Evolutionary conservation across 2,113 vertebrate genomes (phyloP), one percentile per base, ranked within the genome.

Genomic region (Cheirogaleus medius): DNA sequence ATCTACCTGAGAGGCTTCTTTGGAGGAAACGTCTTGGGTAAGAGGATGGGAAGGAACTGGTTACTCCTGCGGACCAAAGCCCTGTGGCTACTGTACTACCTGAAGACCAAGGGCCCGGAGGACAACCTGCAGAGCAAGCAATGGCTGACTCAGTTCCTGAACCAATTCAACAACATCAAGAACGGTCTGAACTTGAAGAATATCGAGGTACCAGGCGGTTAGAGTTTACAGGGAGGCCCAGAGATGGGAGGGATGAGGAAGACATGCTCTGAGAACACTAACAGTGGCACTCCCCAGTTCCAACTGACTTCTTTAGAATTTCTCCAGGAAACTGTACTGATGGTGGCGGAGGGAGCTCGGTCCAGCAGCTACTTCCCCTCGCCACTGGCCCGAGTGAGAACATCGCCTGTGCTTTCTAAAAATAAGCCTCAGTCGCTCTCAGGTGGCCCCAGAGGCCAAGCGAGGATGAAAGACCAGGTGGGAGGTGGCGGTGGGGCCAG

Each of bases 91-190:
- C 1, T 96, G 18, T 99, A 99, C 86, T 98, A 98, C 91, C 98
- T 99, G 94, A 97, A 83, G 85, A 98, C 98, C 0, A 42, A 91
- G 37, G 83, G 88, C 11, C 89, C 58, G 8, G 63, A 89, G 42
- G 95, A 71, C 17, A 66, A 39, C 6, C 58, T 37, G 11, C 88
- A n/a, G 34, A 98, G 97, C 93, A 95, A 95, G 32, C 64, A 6
- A 6, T 99, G 99, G 99, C 94, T 99, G 92, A 6, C 95, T 5
- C 8, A 49, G 11, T 99, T 99, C 94, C 86, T 99, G 37, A 6
- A 29, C 5, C 5, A 95, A 42, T 34, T 99, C 25, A 12, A 98
- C 0, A 54, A 83, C 34, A 42, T 98, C n/a, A 42, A 95, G 90
- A 29, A 34, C 23, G 13, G 0, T 0, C 0, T 97, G 88, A 8